These are phyloP conservation scores for Melolontha melolontha DNA, from an alignment of 2,888 invertebrate genomes.

Conservation along the genomic window DNA sequence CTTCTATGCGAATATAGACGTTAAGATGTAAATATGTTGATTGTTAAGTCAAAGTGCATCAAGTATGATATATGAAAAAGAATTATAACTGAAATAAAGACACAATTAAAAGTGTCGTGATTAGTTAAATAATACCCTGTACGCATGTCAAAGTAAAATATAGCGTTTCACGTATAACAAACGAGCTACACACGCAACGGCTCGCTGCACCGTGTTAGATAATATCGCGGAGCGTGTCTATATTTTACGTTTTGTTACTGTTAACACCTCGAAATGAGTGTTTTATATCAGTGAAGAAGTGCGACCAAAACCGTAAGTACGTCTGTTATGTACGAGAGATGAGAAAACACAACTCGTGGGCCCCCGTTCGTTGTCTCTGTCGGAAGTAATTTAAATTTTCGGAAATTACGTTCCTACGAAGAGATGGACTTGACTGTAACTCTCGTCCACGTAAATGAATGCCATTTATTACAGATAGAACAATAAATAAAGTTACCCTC, in stretches of 20 bases:
- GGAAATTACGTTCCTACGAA: constrained; percentile 55
- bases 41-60: neutral
- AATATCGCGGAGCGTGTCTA: constrained; percentile 37
- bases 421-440: constrained; percentile 50
- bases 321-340: constrained; percentile 21
- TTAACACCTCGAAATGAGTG: constrained; percentile 29
- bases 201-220: constrained; percentile 20
- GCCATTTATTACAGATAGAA: constrained; percentile 55
- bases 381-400: constrained; percentile 58
- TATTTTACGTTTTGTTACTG: constrained; percentile 41
- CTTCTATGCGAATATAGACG: too few species aligned
- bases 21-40: neutral
- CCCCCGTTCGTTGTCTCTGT: constrained; percentile 47
- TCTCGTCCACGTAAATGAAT: constrained; percentile 54
- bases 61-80: neutral
- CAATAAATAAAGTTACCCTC: constrained; percentile 54
- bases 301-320: constrained; percentile 15
- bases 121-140: constrained; percentile 22
- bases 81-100: constrained; percentile 28
- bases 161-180: constrained; percentile 31
- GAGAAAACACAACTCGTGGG: constrained; percentile 24
- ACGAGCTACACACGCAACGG: constrained; percentile 33
- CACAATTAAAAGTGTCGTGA: constrained; percentile 15
- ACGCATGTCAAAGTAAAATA: constrained; percentile 32
- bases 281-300: constrained; percentile 36